A percentile compares a stretch with the other conserved stretches of the same genome.
Evolutionary conservation across 2,113 vertebrate species (phyloP).

Genomic region (Salvator merianae): DNA sequence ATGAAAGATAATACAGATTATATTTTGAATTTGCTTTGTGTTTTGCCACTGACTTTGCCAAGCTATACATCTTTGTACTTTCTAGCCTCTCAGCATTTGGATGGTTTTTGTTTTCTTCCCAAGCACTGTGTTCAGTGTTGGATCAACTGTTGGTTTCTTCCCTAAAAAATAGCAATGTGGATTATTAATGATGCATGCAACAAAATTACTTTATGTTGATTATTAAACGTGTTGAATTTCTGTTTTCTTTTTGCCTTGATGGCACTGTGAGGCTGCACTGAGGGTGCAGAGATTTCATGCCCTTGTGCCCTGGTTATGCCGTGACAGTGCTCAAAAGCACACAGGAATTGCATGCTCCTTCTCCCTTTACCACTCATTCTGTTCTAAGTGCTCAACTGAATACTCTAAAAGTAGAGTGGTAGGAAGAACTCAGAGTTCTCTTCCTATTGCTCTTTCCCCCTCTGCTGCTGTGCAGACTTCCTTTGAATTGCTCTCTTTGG

Average conservation of each 20-base stretch:
- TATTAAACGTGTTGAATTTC: background rate
- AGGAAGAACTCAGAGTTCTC: background rate
- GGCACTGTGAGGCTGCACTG: too few relatives aligned
- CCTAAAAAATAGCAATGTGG: background rate
- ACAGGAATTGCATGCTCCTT: too few relatives aligned
- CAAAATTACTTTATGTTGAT: background rate
- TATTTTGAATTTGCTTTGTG: background rate
- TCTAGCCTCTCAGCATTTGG: background rate
- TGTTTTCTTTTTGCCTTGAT: too few relatives aligned
- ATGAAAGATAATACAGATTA: background rate
- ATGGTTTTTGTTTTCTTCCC: background rate
- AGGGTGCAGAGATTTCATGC: too few relatives aligned
- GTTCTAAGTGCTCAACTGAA: too few relatives aligned
- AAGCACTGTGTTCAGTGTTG: background rate
- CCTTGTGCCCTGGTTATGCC: too few relatives aligned
- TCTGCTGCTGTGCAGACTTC: background rate
- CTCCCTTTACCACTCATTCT: too few relatives aligned
- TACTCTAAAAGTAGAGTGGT: too few relatives aligned
- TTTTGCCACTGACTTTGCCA: background rate
- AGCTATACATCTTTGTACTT: background rate
- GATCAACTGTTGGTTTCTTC: background rate
- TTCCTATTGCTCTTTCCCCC: background rate
- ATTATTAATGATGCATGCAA: background rate
- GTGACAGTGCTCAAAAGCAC: too few relatives aligned
- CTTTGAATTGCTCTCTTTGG: too few relatives aligned